A percentile compares a stretch with the other conserved stretches of the same genome.
Conservation (phyloP, 1,140 invertebrate species). For the Aricia agestis region DNA sequence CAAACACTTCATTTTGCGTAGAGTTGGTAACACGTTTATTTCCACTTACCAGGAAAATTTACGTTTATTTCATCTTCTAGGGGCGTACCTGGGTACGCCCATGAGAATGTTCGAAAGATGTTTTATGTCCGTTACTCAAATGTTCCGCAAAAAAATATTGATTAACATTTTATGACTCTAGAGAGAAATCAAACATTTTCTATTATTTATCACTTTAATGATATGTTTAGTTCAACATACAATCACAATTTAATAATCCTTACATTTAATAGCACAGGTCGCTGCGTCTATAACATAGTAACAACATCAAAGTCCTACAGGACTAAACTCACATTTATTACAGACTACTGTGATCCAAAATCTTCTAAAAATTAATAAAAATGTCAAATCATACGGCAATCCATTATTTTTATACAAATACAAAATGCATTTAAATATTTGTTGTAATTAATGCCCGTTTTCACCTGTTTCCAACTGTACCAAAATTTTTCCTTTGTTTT, state of each 20-base stretch:
- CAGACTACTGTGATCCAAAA: background rate
- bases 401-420: background rate
- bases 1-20: too few species aligned
- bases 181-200: background rate
- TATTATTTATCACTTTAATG: slow-evolving; percentile 52
- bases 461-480: background rate
- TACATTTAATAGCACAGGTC: slow-evolving; percentile 27
- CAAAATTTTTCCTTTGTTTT: background rate
- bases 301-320: slow-evolving; percentile 6
- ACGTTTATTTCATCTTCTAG: too few species aligned
- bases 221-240: slow-evolving; percentile 61
- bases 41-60: too few species aligned
- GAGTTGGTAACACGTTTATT: too few species aligned
- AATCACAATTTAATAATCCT: slow-evolving; percentile 55
- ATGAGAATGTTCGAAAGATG: too few species aligned
- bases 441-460: background rate
- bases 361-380: background rate
- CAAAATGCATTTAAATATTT: background rate
- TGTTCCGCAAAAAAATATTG: too few species aligned
- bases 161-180: too few species aligned
- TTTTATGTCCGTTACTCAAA: too few species aligned
- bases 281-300: slow-evolving; percentile 11
- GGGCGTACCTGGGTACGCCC: too few species aligned
- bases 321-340: background rate
- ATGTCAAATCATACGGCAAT: background rate